A percentile compares a stretch with the other conserved stretches of the same genome.
phyloP scores from a whole-genome alignment of 2,888 invertebrate genomes.

The Hipparchia semele region DNA sequence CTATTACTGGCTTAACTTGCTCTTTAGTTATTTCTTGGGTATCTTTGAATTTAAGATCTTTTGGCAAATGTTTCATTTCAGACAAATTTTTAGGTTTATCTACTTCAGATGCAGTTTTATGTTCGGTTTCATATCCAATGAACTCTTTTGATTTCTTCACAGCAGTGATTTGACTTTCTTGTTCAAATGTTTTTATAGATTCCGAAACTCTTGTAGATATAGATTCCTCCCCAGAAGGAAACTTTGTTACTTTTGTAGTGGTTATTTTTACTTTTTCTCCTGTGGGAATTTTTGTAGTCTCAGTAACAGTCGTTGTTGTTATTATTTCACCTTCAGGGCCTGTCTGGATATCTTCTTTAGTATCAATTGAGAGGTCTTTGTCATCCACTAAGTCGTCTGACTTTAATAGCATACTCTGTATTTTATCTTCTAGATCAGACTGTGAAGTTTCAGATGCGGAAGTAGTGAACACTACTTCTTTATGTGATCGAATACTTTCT shows the following conservation, averaged over 20 bases:
- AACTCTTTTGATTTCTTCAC: constrained; percentile 17
- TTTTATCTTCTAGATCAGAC: constrained; percentile 25
- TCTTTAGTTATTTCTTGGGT: constrained; percentile 68
- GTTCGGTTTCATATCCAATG: background rate
- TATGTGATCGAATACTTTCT: constrained; percentile 31
- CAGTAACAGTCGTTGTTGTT: constrained; percentile 35
- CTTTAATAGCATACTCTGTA: constrained; percentile 27
- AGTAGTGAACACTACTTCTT: constrained; percentile 25
- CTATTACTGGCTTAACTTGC: constrained; percentile 72
- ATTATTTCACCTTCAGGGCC: constrained; percentile 39
- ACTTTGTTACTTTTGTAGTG: constrained; percentile 39
- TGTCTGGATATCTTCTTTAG: constrained; percentile 23
- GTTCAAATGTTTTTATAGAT: constrained; percentile 30
- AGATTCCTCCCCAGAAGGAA: constrained; percentile 41
- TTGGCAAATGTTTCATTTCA: constrained; percentile 8
- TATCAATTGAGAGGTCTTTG: constrained; percentile 24
- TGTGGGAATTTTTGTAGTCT: constrained; percentile 37
- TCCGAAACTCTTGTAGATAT: constrained; percentile 42
- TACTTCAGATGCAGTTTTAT: background rate
- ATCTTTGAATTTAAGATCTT: constrained; percentile 57
- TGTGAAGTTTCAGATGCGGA: constrained; percentile 13
- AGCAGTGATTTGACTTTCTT: constrained; percentile 31
- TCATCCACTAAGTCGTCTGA: constrained; percentile 21
- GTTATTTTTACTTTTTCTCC: constrained; percentile 42
- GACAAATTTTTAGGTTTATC: background rate